phyloP scores from a whole-genome alignment of 2,888 invertebrate genomes.

The Fragum fragum region DNA sequence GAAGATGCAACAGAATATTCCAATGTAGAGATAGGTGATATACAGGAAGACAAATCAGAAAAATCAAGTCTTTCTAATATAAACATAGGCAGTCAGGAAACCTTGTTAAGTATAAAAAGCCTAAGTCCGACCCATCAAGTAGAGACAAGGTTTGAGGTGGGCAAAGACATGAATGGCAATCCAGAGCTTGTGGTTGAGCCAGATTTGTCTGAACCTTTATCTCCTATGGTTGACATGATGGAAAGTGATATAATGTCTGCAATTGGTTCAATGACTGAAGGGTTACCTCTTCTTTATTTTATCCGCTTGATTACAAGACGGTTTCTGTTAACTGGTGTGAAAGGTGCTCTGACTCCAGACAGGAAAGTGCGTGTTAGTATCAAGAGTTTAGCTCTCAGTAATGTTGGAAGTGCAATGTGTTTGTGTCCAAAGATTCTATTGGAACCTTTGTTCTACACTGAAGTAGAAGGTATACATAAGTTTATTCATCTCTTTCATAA shows the following conservation, averaged over 20 bases:
- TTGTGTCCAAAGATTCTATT: slow-evolving; percentile 92
- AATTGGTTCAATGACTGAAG: slow-evolving; percentile 90
- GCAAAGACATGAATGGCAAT: slow-evolving; percentile 82
- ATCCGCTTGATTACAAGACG: slow-evolving; percentile 91
- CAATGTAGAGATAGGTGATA: slow-evolving; percentile 83
- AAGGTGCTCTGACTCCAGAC: slow-evolving; percentile 89
- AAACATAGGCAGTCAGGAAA: slow-evolving; percentile 83
- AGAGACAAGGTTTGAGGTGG: slow-evolving; percentile 58
- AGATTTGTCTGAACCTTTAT: slow-evolving; percentile 25
- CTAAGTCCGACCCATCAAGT: slow-evolving; percentile 77
- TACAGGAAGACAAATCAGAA: slow-evolving; percentile 79
- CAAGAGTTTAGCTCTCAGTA: slow-evolving; percentile 95
- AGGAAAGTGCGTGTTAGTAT: slow-evolving; percentile 94
- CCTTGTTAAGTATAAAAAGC: slow-evolving; percentile 81
- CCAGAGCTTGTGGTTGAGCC: slow-evolving; percentile 70
- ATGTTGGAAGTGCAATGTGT: slow-evolving; percentile 92
- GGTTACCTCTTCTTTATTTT: slow-evolving; percentile 91
- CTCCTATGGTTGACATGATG: slow-evolving; percentile 35
- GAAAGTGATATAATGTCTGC: slow-evolving; percentile 54
- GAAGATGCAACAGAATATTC: slow-evolving; percentile 80
- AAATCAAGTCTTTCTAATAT: slow-evolving; percentile 76
- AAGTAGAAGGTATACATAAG: slow-evolving; percentile 23
- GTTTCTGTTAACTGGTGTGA: slow-evolving; percentile 91
- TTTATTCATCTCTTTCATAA: background rate
- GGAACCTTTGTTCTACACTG: slow-evolving; percentile 87